Evolutionary conservation across 2,888 invertebrate species (phyloP).

Genomic region (Yponomeuta plumbellus): DNA sequence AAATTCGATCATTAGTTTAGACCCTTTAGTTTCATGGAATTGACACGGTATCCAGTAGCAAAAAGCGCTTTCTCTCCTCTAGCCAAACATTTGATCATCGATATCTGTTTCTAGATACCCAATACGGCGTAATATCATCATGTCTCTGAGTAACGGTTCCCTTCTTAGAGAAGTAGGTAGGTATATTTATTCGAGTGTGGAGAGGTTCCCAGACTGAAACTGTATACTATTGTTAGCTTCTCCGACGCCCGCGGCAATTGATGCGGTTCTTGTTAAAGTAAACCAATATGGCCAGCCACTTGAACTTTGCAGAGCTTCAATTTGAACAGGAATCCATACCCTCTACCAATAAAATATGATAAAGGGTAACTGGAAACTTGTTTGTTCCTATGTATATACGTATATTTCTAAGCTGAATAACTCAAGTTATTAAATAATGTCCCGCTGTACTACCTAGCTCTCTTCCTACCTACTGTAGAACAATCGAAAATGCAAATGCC

Average conservation of each 20-base stretch:
- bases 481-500: neutral
- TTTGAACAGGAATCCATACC: constrained; percentile 6
- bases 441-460: neutral
- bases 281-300: constrained; percentile 4
- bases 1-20: no score
- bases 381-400: neutral
- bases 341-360: neutral
- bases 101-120: constrained; percentile 5
- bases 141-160: constrained; percentile 35
- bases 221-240: constrained; percentile 38
- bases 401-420: neutral
- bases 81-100: neutral
- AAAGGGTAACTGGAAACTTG: neutral
- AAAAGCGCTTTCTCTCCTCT: neutral
- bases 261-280: constrained; percentile 3
- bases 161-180: neutral
- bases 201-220: constrained; percentile 54
- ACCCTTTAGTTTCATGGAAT: no score
- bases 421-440: no score
- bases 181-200: constrained; percentile 8
- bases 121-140: constrained; percentile 9
- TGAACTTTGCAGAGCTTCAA: constrained; percentile 2
- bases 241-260: constrained; percentile 10
- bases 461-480: neutral
- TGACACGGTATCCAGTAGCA: neutral